Base-by-base conservation (phyloP, 2,888 invertebrate genomes). In the Macropis europaea region DNA sequence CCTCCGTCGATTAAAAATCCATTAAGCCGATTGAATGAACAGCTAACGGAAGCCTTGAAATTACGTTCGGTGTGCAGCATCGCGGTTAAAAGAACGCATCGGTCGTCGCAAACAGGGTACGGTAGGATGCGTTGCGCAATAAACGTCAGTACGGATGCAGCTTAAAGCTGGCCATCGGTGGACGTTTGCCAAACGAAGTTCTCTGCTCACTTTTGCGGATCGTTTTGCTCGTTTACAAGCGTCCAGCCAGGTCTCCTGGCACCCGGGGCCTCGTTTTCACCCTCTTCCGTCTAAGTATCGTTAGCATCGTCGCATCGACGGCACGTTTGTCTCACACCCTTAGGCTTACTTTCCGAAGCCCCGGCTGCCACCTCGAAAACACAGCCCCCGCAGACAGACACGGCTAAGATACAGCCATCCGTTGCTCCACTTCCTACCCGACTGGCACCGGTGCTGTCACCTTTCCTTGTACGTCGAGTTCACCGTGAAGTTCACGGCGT, bases 251-350 rank as follows among this genome's bases (percentile, higher is more conserved):
- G n/a, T 56, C 53, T 34, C 24, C 52, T 45, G 68, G 22, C 68
- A 42, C 48, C 24, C 22, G 26, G 2, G 45, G 32, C 13, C 4
- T 40, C 22, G 22, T 52, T 30, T 26, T 40, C 22, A 13, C 38
- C 5, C 38, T 40, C 61, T 15, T 54, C 34, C 47, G 53, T 43
- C 43, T 57, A 45, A 66, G 73, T 73, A 73, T 78, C 77, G 76
- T 75, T 76, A 76, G 79, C 72, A 60, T 74, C 74, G 80, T 81
- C 73, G 62, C 66, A 74, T 77, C 71, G 73, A 62, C 48, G 72
- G 74, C 73, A 80, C 80, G 80, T 79, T 75, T 72, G 24, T 75
- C 66, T 64, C 70, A 68, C 63, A 76, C 70, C 80, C 73, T 79
- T 82, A 79, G 68, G 73, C 76, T 72, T 56, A 72, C 70, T 59